These are phyloP conservation scores for Coleophora deauratella DNA, from an alignment of 2,888 invertebrate genomes.

Conservation along the genomic window DNA sequence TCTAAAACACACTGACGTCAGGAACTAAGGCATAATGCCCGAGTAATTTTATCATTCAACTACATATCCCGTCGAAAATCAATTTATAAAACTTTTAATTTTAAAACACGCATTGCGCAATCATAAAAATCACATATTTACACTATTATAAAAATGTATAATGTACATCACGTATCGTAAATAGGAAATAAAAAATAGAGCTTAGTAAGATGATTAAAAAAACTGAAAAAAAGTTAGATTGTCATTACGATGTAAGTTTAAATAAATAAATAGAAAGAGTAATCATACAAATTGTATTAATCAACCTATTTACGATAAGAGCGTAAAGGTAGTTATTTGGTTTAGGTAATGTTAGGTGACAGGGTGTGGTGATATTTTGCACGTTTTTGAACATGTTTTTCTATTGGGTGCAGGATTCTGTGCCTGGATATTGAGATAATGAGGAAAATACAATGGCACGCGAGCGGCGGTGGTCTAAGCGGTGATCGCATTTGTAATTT, in stretches of 20 bases:
- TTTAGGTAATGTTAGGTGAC: conserved; percentile 72
- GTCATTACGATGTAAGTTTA: conserved; percentile 61
- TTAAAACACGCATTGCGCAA: conserved; percentile 52
- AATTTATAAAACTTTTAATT: conserved; percentile 30
- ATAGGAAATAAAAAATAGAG: conserved; percentile 66
- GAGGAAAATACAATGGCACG: conserved; percentile 32
- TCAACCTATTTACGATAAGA: conserved; percentile 57
- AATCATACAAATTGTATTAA: conserved; percentile 64
- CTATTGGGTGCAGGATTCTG: conserved; percentile 57
- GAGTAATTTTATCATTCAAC: conserved; percentile 21
- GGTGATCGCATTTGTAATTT: conserved; percentile 55
- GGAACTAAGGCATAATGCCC: not conserved
- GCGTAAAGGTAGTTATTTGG: conserved; percentile 65
- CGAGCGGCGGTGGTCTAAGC: conserved; percentile 51
- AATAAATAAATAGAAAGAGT: conserved; percentile 56
- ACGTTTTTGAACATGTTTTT: conserved; percentile 74
- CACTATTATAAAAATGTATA: conserved; percentile 67
- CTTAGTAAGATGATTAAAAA: conserved; percentile 65
- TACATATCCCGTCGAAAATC: conserved; percentile 38
- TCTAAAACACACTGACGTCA: too few species aligned
- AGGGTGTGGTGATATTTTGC: conserved; percentile 75
- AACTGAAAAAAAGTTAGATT: conserved; percentile 57
- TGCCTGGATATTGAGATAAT: conserved; percentile 53
- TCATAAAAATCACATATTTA: conserved; percentile 66
- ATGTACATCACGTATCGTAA: conserved; percentile 65